Base-by-base conservation (phyloP, 2,888 invertebrate genomes). In the Drosophila pullipes region DNA sequence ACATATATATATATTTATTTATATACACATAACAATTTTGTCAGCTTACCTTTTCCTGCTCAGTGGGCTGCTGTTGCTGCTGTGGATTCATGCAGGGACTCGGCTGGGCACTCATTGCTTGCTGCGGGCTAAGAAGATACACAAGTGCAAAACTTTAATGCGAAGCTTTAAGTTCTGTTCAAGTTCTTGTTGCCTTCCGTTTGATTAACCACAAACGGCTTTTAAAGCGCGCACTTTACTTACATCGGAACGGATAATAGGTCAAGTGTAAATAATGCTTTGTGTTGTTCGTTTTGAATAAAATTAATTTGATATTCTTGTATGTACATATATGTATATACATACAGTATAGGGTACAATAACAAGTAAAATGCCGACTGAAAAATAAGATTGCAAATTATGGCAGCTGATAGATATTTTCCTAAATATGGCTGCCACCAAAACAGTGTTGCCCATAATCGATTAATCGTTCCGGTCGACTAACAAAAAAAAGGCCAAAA, bases 51-150 rank as follows among this genome's bases (percentile, higher is more conserved):
- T 92, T 92, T 58, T 87, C 87, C 66, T 83, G 88, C 90, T 99
- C 98, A 79, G 97, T 95, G 2, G 81, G 74, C 35, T 66, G 67
- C 60, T 82, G 58, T 22, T 58, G 58, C 41, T 58, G 65, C 37
- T 95, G 91, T 44, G 89, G 94, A 91, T 95, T 95, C 91, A 96
- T 94, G 88, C 95, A 96, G 89, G 97, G 97, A 93, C 96, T 97
- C 89, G 96, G 96, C 93, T 97, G 96, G 71, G 96, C 94, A 93
- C 96, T 96, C 96, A 96, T 97, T 87, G 62, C 58, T 47, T 35
- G 22, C 25, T 61, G 39, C 18, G 61, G 35, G 25, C 55, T 77
- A 41, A 58, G 18, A 47, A 47, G 22, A 58, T 54, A 25, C 37
- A 22, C n/a, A 62, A 53, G 16, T 49, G 22, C 3, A 1, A 47